Base-by-base conservation (phyloP, 2,888 invertebrate species). In the Xestia sexstrigata region DNA sequence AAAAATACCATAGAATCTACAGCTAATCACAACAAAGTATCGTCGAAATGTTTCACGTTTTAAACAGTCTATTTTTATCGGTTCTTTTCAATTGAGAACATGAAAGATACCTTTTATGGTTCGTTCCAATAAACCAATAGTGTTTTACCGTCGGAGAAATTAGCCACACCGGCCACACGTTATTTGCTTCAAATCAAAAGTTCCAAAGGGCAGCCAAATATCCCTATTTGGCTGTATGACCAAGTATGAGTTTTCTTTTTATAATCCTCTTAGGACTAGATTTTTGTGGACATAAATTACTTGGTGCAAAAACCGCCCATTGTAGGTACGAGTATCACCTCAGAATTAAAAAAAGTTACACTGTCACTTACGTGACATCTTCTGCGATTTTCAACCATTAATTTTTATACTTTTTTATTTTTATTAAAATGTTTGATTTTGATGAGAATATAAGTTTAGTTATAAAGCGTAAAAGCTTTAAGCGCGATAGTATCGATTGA, bases 1-100 rank as follows among this genome's bases (percentile, higher is more conserved):
- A 49, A n/a, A n/a, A n/a, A n/a, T n/a, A n/a, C n/a, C n/a, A n/a
- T n/a, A n/a, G 23, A 35, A 23, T 23, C 17, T 39, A 26, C 2
- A 35, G 2, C 13, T 23, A 26, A 52, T 35, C 35, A 73, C 42
- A 52, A 49, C 15, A 49, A 30, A 52, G 17, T 2, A 26, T 39
- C 26, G 17, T 6, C 20, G 1, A 35, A 55, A 45, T 11, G 45
- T 17, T 65, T 30, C 45, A 55, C 17, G 45, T 45, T 65, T 49
- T 55, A 26, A 45, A 52, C 45, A 55, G 47, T 58, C 17, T 73
- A 74, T 60, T 49, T n/a, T 67, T 69, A 55, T 66, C 55, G n/a
- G 45, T 65, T 52, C 49, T 52, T 75, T 65, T 78, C 45, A 20
- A 55, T 75, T 70, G 20, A 39, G 65, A 74, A 83, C 83, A 79